Evolutionary conservation across 2,888 invertebrate species (phyloP), one percentile per base, ranked within the genome.

Genomic region (Drosophila rellima): DNA sequence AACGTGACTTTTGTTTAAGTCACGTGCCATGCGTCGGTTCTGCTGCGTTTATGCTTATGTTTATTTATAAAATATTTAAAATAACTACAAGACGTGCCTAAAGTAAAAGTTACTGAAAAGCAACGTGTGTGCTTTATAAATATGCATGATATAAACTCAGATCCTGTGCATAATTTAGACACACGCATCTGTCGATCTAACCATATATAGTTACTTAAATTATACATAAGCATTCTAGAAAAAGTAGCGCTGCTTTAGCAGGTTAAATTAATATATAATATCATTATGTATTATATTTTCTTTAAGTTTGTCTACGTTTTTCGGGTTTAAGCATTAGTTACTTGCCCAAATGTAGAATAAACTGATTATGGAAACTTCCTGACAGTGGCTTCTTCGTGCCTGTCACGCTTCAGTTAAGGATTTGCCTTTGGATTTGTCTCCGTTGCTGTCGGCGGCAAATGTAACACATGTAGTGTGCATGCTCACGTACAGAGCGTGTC

Each of bases 11-110:
- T 15, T 31, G 48, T 26, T n/a, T 10, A 44, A 17, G 52, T 67
- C 83, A 83, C 83, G 88, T 85, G 48, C 59, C 56, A 26, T 48
- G 55, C 45, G 51, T 47, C 23, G 54, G 13, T 42, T 44, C 39
- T 54, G 51, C 66, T 74, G 80, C 82, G 70, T 77, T 80, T 85
- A 66, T 80, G 82, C 71, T 73, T 85, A 77, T 82, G 85, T 79
- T 74, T 88, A 80, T 82, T 82, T 80, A 83, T 84, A 73, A 85
- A 88, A 77, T 88, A 84, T 84, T 88, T 85, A 82, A 85, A 88
- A 68, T 82, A 70, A 69, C 68, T 54, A 73, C 86, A 85, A 85
- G 77, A 88, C 88, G 83, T 83, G 83, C 5, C 15, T 5, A 8
- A 8, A 48, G 39, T n/a, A 57, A 17, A 39, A 39, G 55, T 33